phyloP scores from a whole-genome alignment of 2,113 vertebrate genomes.

The Gorsachius goisagi region DNA sequence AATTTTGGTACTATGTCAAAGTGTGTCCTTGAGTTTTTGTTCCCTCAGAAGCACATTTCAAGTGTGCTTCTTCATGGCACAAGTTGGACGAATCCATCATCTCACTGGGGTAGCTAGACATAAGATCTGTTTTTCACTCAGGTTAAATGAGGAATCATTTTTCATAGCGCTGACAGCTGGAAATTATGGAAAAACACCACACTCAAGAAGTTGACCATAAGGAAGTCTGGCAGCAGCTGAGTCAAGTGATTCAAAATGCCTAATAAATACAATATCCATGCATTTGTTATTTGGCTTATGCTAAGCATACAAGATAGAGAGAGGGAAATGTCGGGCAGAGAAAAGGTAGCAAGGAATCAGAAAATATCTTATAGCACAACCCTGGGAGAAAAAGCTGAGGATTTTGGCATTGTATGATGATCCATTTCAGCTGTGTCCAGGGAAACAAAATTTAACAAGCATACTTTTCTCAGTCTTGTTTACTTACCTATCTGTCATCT shows the following conservation, averaged over 20 bases:
- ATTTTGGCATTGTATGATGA: neutral
- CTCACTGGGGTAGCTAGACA: neutral
- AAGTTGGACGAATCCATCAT: neutral
- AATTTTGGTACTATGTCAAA: neutral
- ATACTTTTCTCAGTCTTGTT: neutral
- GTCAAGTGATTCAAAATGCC: neutral
- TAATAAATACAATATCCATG: no score
- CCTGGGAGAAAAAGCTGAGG: neutral
- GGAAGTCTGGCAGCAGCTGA: neutral
- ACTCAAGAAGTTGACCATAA: neutral
- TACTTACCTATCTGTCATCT: neutral
- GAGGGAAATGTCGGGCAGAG: neutral
- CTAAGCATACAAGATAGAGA: neutral
- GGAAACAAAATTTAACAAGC: neutral
- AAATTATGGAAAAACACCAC: neutral
- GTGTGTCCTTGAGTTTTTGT: neutral
- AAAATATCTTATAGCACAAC: neutral
- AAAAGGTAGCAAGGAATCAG: neutral
- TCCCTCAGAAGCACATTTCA: neutral
- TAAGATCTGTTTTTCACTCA: neutral
- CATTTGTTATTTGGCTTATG: neutral
- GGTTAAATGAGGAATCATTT: neutral
- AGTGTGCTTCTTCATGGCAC: neutral
- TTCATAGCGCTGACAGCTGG: neutral
- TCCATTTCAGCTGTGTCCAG: neutral